Evolutionary conservation across 1,140 invertebrate genomes (phyloP).

Genomic region (Ylistrum balloti): DNA sequence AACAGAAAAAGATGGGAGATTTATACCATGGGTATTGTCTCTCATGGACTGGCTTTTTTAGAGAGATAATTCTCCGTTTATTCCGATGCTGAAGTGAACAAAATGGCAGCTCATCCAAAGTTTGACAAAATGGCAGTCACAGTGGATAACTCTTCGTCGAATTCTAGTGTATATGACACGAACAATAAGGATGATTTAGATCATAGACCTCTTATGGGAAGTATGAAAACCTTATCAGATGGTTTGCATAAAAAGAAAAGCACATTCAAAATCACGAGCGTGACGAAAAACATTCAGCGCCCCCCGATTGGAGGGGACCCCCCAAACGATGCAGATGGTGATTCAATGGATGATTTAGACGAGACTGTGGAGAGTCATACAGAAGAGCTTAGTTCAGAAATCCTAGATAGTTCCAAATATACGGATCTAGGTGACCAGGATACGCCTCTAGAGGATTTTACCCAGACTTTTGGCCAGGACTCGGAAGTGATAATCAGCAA

Average conservation of each 20-base stretch:
- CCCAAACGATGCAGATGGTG: slow-evolving; percentile 93
- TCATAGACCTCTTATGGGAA: slow-evolving; percentile 37
- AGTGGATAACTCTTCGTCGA: slow-evolving; percentile 62
- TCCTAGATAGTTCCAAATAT: slow-evolving; percentile 80
- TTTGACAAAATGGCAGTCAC: slow-evolving; percentile 69
- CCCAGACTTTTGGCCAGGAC: slow-evolving; percentile 54
- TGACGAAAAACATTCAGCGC: slow-evolving; percentile 84
- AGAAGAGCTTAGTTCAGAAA: slow-evolving; percentile 87
- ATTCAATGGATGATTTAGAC: slow-evolving; percentile 95
- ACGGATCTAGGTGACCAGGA: slow-evolving; percentile 75
- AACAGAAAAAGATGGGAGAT: slow-evolving; percentile 51
- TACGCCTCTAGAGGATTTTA: slow-evolving; percentile 68
- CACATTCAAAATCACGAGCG: slow-evolving; percentile 96
- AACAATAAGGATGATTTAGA: slow-evolving; percentile 56
- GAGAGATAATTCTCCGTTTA: slow-evolving; percentile 55
- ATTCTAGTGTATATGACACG: slow-evolving; percentile 55
- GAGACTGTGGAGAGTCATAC: slow-evolving; percentile 90
- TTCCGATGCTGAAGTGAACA: slow-evolving; percentile 55
- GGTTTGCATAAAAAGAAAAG: slow-evolving; percentile 88
- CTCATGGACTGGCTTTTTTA: slow-evolving; percentile 55
- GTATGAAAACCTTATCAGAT: slow-evolving; percentile 48
- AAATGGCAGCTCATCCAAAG: slow-evolving; percentile 66
- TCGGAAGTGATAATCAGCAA: slow-evolving; percentile 26
- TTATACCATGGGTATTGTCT: slow-evolving; percentile 59
- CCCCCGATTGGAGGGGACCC: slow-evolving; percentile 86